Evolutionary conservation across 1,140 invertebrate genomes (phyloP), one percentile per base, ranked within the genome.

Genomic region (Himalopsyche phryganea): DNA sequence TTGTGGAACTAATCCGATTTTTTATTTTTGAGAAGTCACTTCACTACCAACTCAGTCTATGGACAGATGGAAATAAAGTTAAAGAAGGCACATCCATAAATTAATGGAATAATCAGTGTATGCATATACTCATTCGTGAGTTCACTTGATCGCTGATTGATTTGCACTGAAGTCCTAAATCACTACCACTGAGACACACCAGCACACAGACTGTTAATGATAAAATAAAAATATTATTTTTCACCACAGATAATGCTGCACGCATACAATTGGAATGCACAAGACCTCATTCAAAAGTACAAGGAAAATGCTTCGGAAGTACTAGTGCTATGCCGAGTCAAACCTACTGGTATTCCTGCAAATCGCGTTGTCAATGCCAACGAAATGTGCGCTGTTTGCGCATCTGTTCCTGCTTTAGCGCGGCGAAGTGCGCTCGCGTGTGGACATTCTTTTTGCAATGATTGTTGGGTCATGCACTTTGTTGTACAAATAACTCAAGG

Each of bases 391-490:
- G 23, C 66, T 66, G 60, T 85, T 82, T 73, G 81, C 80, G 36
- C 82, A 84, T 5, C 84, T 81, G 74, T 80, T 81, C 33, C 82
- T 83, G 71, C 78, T 38, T 68, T 77, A 28, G 82, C 86, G 20
- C 85, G 85, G 67, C 92, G 92, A 71, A 85, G 84, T 71, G 84
- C 84, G 54, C 77, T 98, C 38, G 84, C 87, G 7, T 98, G 96
- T 80, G 87, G 89, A 10, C 95, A 98, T 76, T 83, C 83, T 35
- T 98, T 96, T 76, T 98, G 96, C 73, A 90, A 89, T 72, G 89
- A 94, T 57, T 98, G 96, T 74, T 98, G 96, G 96, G 85, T 86
- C 60, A 91, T 85, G 78, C 92, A 96, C 80, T 96, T 98, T 78
- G 92, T 96, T 82, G 87, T 94, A 65, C 94, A 98, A 83, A 93